These are phyloP conservation scores for Zosterops lateralis DNA, from an alignment of 2,113 vertebrate genomes.

Conservation along the genomic window DNA sequence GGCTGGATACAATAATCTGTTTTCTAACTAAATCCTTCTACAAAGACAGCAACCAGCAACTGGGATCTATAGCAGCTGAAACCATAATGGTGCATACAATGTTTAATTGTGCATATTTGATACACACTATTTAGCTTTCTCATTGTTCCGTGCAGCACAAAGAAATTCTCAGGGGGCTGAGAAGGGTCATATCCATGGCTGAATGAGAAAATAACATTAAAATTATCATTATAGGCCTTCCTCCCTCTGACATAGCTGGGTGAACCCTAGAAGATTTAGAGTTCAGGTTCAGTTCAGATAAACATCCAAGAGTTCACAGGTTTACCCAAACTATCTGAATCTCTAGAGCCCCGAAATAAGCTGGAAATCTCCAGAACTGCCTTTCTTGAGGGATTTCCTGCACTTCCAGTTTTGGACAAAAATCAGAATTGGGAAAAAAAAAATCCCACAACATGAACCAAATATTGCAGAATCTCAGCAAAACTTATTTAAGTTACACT, in stretches of 20 bases:
- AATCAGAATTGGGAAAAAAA: background rate
- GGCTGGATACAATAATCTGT: background rate
- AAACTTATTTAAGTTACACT: background rate
- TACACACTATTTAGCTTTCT: slow-evolving; percentile 8
- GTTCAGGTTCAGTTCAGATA: slow-evolving; percentile 70
- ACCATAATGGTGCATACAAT: background rate
- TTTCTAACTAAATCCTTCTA: slow-evolving; percentile 5
- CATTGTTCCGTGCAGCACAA: slow-evolving; percentile 14
- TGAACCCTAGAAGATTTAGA: slow-evolving; percentile 52
- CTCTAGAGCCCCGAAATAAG: slow-evolving; percentile 23
- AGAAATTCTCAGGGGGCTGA: slow-evolving; percentile 11
- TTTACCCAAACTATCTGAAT: slow-evolving; percentile 45
- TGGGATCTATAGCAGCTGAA: background rate
- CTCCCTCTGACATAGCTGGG: slow-evolving; percentile 45
- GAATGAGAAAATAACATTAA: slow-evolving; percentile 54
- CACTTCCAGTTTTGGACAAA: slow-evolving; percentile 7
- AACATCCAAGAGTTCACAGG: slow-evolving; percentile 65
- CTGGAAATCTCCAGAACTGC: slow-evolving; percentile 42
- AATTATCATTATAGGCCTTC: slow-evolving; percentile 57
- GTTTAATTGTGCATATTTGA: slow-evolving; percentile 25
- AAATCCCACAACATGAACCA: background rate
- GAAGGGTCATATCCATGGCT: slow-evolving; percentile 6
- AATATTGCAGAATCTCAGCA: background rate
- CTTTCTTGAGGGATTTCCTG: slow-evolving; percentile 32
- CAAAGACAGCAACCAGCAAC: background rate